A percentile compares a stretch with the other conserved stretches of the same genome.
phyloP scores from a whole-genome alignment of 2,888 invertebrate genomes.

The Paralinhomoeus sp. region DNA sequence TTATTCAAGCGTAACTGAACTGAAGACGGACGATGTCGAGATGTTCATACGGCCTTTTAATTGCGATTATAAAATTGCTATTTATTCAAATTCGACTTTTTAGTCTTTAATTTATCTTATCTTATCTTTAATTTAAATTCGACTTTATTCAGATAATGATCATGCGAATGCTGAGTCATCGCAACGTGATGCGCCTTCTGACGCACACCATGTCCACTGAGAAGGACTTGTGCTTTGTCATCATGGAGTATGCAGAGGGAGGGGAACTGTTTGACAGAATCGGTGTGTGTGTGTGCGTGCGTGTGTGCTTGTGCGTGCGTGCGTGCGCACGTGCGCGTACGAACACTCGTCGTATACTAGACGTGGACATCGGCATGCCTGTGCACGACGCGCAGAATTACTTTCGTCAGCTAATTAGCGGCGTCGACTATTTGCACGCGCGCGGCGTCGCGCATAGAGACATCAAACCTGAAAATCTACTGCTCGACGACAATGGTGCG shows the following conservation, averaged over 20 bases:
- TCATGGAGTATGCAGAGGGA: constrained; percentile 82
- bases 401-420: constrained; percentile 60
- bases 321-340: background rate
- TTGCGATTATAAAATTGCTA: too few species aligned
- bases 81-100: too few species aligned
- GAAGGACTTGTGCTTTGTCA: constrained; percentile 42
- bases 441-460: constrained; percentile 79
- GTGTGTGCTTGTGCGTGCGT: constrained; percentile 13
- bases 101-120: too few species aligned
- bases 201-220: constrained; percentile 22
- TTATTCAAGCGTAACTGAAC: too few species aligned
- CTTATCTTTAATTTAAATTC: too few species aligned
- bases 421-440: constrained; percentile 64
- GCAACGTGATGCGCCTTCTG: constrained; percentile 25
- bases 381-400: constrained; percentile 53
- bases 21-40: too few species aligned
- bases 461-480: constrained; percentile 83
- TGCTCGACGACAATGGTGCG: constrained; percentile 54
- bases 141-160: constrained; percentile 41
- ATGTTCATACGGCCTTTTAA: too few species aligned
- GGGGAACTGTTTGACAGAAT: constrained; percentile 95
- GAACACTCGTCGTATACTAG: constrained; percentile 30
- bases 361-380: constrained; percentile 77
- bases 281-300: too few species aligned
- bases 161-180: constrained; percentile 43